Evolutionary conservation across 2,113 vertebrate genomes (phyloP).

Genomic region (Urocitellus parryii): DNA sequence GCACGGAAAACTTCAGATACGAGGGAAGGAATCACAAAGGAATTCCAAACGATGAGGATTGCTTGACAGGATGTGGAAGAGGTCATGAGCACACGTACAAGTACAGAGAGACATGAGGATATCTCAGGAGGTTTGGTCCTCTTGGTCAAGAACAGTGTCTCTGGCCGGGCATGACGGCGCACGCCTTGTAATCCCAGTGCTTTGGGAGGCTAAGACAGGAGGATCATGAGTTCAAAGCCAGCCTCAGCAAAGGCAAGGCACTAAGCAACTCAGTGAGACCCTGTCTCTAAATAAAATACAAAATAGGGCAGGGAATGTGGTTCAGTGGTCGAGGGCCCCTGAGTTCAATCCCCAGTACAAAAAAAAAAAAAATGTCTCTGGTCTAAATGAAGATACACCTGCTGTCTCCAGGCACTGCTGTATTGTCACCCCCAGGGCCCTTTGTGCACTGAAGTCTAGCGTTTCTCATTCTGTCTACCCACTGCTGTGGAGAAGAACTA

Average conservation of each 20-base stretch:
- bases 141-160: slow-evolving; percentile 25
- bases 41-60: neutral
- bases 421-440: neutral
- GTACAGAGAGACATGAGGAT: slow-evolving; percentile 27
- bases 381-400: slow-evolving; percentile 63
- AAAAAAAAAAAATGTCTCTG: slow-evolving; percentile 45
- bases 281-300: too few relatives aligned
- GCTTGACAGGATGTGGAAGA: neutral
- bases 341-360: too few relatives aligned
- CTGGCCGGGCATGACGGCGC: neutral
- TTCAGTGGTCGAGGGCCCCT: too few relatives aligned
- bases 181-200: too few relatives aligned
- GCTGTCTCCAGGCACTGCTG: neutral
- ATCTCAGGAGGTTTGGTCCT: neutral
- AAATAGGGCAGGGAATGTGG: too few relatives aligned
- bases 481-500: neutral
- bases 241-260: too few relatives aligned
- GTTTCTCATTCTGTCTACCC: neutral
- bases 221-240: too few relatives aligned
- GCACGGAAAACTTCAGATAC: neutral
- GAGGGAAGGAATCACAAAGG: neutral
- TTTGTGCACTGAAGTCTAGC: neutral
- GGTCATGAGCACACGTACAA: neutral
- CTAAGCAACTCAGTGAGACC: too few relatives aligned
- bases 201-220: too few relatives aligned